phyloP scores from a whole-genome alignment of 2,113 vertebrate species.

The Nymphicus hollandicus region DNA sequence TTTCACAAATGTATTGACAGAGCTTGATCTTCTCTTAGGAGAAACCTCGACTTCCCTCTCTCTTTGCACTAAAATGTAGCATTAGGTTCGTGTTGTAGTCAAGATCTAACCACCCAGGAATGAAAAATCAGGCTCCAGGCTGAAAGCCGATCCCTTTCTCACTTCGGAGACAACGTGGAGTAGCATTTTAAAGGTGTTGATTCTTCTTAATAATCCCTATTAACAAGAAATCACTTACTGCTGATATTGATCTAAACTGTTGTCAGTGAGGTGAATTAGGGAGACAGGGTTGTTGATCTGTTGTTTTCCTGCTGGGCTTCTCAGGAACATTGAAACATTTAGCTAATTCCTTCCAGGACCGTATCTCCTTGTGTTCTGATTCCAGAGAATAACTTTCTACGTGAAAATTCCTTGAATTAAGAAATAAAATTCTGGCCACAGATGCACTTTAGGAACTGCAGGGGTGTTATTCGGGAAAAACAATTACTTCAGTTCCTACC shows the following conservation, averaged over 20 bases:
- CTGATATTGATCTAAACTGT: conserved; percentile 41
- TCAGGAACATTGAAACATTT: not conserved
- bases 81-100: not conserved
- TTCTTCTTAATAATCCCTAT: conserved; percentile 53
- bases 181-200: conserved; percentile 33
- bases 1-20: not conserved
- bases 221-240: conserved; percentile 32
- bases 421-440: not conserved
- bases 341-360: not conserved
- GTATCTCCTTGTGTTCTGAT: not conserved
- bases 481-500: not conserved
- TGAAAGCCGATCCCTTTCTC: not conserved
- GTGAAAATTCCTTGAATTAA: not conserved
- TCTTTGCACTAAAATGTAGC: not conserved
- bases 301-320: conserved; percentile 6
- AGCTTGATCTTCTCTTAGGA: not conserved
- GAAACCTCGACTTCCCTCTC: not conserved
- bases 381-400: not conserved
- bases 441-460: not conserved
- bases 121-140: not conserved
- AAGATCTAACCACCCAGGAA: not conserved
- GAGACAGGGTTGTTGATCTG: not conserved
- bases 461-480: not conserved
- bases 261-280: conserved; percentile 49
- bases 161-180: not conserved